Percentiles rank a stretch among this genome's conserved stretches.
phyloP scores from a whole-genome alignment of 2,888 invertebrate genomes.

The Rambutsinella grinnellia region DNA sequence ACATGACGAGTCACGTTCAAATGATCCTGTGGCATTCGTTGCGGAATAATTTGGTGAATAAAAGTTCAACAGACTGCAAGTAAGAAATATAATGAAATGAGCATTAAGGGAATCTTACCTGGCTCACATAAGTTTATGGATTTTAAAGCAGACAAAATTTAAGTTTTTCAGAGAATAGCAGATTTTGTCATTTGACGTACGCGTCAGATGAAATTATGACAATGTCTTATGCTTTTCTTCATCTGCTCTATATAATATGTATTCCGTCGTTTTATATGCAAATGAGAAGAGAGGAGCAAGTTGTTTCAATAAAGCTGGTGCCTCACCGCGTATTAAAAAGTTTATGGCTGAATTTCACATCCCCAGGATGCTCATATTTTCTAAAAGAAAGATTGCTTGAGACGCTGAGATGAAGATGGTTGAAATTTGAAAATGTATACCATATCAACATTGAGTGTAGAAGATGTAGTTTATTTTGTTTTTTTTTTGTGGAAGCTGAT shows the following conservation, averaged over 20 bases:
- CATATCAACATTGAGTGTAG: no score
- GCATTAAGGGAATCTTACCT: no score
- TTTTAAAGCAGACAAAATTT: not conserved
- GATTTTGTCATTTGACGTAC: not conserved
- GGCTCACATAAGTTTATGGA: no score
- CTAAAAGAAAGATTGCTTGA: no score
- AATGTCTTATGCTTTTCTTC: not conserved
- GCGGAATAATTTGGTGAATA: not conserved
- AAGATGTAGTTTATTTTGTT: no score
- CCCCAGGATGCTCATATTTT: no score
- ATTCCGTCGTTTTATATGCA: not conserved
- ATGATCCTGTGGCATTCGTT: not conserved
- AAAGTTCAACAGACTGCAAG: no score
- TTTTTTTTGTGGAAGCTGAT: no score
- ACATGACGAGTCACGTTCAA: not conserved
- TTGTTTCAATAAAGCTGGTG: not conserved
- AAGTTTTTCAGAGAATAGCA: not conserved
- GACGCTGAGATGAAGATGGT: constrained; percentile 2
- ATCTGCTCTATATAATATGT: not conserved
- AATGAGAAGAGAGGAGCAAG: not conserved
- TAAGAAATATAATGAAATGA: no score
- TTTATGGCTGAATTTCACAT: not conserved
- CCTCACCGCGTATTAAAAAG: not conserved
- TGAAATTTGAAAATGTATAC: no score
- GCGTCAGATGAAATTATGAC: not conserved